Evolutionary conservation across 53 echinoderm and acorn worm species (phyloP), one percentile per base, ranked within the genome.

Genomic region (Arbacia lixula): DNA sequence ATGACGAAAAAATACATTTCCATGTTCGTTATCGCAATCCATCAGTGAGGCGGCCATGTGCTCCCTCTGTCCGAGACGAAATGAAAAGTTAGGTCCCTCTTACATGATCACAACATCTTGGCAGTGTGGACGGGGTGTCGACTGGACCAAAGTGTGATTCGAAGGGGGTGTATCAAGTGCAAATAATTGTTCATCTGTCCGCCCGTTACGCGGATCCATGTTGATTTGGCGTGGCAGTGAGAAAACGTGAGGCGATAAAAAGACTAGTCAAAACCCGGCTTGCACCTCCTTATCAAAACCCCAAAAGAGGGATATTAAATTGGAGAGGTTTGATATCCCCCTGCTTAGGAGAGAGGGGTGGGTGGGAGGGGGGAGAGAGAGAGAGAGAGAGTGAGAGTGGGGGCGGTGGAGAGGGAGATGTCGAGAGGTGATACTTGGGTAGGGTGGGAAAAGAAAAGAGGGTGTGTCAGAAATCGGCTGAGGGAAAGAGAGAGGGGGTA

Each of bases 181-280:
- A 74, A 74, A 74, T 74, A 74, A 34, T 74, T 74, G 74, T 74
- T 74, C 74, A 74, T 53, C 74, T 74, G 74, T 34, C 53, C 52
- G 19, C 43, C 0, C 53, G 46, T 53, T 53, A 74, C 74, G 52
- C 74, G 22, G 54, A 53, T 29, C 34, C 30, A 17, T 74, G 49
- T 74, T 74, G 51, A 53, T 53, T 32, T 74, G 53, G 34, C 74
- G 30, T 25, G 74, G 74, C 54, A 53, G 74, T 74, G 74, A 51
- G 74, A 74, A 52, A 25, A 74, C 19, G 74, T 19, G 74, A 52
- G 34, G 32, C 74, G n/a, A 50, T 74, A 53, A 33, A 46, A 46
- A 53, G 42, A 26, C 53, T 17, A 50, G 49, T 46, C 29, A 43
- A 74, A 16, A 74, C 74, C 74, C 27, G 29, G 28, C 31, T 74